Evolutionary conservation across 2,888 invertebrate genomes (phyloP), one percentile per base, ranked within the genome.

Genomic region (Lydus trimaculatus): DNA sequence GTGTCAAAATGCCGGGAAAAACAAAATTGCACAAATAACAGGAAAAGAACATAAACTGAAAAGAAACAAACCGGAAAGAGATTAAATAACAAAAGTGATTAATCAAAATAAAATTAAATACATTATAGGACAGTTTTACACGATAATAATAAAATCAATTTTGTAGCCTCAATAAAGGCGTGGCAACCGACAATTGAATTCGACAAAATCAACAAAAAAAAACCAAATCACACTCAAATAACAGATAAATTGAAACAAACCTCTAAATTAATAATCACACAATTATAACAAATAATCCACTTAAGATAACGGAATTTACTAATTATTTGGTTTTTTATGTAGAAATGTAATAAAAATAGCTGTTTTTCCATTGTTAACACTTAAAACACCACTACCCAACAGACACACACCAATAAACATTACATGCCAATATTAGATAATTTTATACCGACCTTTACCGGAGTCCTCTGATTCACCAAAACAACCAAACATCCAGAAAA

Each of bases 401-500:
- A 58, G 5, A 58, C n/a, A 64, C 13, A 20, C 2, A 59, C 7
- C n/a, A 63, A 76, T 71, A 73, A 72, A 52, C 69, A 70, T 71
- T 66, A 52, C 72, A 71, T 67, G 64, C 70, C 67, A 67, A 72
- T 71, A 68, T 64, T 31, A 61, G 58, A 60, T 61, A 64, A 65
- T 71, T 36, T 15, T 39, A 33, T 61, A 61, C 80, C 64, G 77
- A 84, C 84, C 84, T 84, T 82, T 84, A 74, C 81, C 82, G 75
- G 82, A 82, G 79, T 84, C 83, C 81, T 83, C 84, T 72, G 81
- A 81, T 72, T 82, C 81, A 64, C 82, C 79, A 74, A 80, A 83
- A 73, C 83, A 83, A 80, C 82, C 82, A 80, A 83, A 83, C 84
- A 84, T 84, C 77, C 83, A 84, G 83, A 74, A 39, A 63, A 33